phyloP scores from a whole-genome alignment of 2,888 invertebrate species.

The Macrosoma leucophasiata region DNA sequence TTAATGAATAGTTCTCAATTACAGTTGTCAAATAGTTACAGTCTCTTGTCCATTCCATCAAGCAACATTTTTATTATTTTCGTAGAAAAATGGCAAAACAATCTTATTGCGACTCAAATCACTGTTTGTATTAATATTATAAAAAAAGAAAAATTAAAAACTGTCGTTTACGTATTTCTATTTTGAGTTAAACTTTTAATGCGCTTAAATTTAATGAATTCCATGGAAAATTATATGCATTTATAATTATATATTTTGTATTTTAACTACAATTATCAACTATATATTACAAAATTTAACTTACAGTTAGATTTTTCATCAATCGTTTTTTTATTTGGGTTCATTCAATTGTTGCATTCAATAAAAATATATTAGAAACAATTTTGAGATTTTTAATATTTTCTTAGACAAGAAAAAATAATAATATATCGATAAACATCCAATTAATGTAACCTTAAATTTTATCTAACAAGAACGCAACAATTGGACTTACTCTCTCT shows the following conservation, averaged over 20 bases:
- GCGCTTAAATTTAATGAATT: conserved; percentile 67
- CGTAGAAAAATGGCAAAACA: conserved; percentile 60
- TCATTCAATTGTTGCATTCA: conserved; percentile 47
- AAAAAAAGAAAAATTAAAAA: conserved; percentile 11
- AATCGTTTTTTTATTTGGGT: conserved; percentile 55
- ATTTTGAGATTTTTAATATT: conserved; percentile 5
- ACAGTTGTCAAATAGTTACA: conserved; percentile 65
- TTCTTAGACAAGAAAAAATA: conserved; percentile 4
- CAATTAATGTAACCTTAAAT: conserved; percentile 7
- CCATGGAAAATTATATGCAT: conserved; percentile 75
- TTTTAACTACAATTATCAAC: conserved; percentile 74
- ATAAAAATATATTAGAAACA: conserved; percentile 14
- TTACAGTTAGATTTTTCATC: conserved; percentile 65
- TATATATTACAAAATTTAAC: conserved; percentile 74
- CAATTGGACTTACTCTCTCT: conserved; percentile 46
- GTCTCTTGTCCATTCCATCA: conserved; percentile 50
- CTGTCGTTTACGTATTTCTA: conserved; percentile 21
- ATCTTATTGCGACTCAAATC: conserved; percentile 53
- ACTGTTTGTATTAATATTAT: conserved; percentile 27
- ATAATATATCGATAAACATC: conserved; percentile 3
- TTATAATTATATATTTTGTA: conserved; percentile 73
- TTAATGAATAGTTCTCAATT: conserved; percentile 73
- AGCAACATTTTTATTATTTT: conserved; percentile 39
- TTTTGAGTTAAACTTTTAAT: conserved; percentile 37
- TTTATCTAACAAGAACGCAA: conserved; percentile 40